Base-by-base conservation (phyloP, 1,140 invertebrate species). In the Leptopilina clavipes region DNA sequence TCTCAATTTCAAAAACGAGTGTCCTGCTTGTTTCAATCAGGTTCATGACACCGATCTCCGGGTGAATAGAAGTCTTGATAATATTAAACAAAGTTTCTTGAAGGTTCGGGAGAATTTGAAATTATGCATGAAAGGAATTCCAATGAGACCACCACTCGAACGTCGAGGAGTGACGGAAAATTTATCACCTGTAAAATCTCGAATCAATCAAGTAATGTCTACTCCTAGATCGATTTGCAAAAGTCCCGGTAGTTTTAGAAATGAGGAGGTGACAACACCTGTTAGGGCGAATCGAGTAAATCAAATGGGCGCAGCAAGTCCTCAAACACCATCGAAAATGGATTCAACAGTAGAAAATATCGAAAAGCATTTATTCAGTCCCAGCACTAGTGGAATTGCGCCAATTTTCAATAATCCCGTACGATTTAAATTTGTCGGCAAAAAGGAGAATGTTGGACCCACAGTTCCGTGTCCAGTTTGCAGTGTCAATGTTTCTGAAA, bases 381-480 rank as follows among this genome's bases (percentile, higher is more conserved):
- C 89, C n/a, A 87, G 87, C 17, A 89, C 85, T 12, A 86, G 82
- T 81, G 80, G 73, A 18, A 82, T 86, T 18, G 76, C 81, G 9
- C 71, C 73, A 48, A 85, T 89, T 18, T 90, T 89, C 75, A 86
- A 73, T 73, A 80, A 86, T 14, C 85, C 88, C n/a, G 87, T 84
- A 72, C 80, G 75, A 14, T 17, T 18, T 18, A 31, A 65, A 31
- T 17, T 17, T 76, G 8, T 37, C 37, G 70, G 43, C 56, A 31
- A 44, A 70, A 56, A 44, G 40, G 43, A 65, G 7, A 79, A 73
- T 37, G 74, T 74, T 44, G 71, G 59, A 31, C 81, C 86, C 45
- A 75, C 76, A 76, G 91, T 92, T 9, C 59, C 83, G n/a, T 93
- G 92, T 86, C 92, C 92, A 45, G 91, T 93, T 0, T 93, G 92